Evolutionary conservation across 1,140 invertebrate species (phyloP).

Genomic region (Diplogasteroides magnus): DNA sequence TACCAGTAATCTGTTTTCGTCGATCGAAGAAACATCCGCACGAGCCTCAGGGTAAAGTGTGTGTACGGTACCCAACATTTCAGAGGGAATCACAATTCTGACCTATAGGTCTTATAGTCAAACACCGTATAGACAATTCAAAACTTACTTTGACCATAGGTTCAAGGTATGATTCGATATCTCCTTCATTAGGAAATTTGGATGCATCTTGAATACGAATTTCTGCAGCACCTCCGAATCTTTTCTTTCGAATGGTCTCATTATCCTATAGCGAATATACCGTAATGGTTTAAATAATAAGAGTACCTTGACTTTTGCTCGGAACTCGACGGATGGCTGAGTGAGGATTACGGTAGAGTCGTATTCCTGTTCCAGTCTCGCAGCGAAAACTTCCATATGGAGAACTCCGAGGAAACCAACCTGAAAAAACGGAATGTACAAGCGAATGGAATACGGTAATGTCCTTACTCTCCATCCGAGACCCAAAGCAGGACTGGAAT

Average conservation of each 20-base stretch:
- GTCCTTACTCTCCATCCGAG: conserved; percentile 72
- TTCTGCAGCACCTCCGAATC: conserved; percentile 63
- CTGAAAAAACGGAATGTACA: conserved; percentile 13
- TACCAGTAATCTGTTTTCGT: conserved; percentile 67
- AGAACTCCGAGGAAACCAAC: conserved; percentile 83
- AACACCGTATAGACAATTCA: conserved; percentile 45
- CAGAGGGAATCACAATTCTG: conserved; percentile 67
- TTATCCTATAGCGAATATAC: conserved; percentile 55
- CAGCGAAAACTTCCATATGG: conserved; percentile 84
- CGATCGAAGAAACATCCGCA: conserved; percentile 71
- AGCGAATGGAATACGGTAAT: neutral
- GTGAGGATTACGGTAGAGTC: conserved; percentile 81
- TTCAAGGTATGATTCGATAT: conserved; percentile 62
- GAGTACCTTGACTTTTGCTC: conserved; percentile 66
- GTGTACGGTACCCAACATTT: conserved; percentile 57
- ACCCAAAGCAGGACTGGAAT: conserved; percentile 83
- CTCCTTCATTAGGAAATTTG: conserved; percentile 53
- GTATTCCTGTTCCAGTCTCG: conserved; percentile 87
- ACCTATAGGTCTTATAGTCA: neutral
- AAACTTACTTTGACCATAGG: conserved; percentile 83
- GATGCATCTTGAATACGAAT: conserved; percentile 78
- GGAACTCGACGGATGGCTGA: conserved; percentile 87
- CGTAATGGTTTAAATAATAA: neutral
- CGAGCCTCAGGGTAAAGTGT: conserved; percentile 66
- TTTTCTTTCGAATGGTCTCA: conserved; percentile 65